Evolutionary conservation across 2,888 invertebrate genomes (phyloP).

Genomic region (Caenorhabditis panamensis): DNA sequence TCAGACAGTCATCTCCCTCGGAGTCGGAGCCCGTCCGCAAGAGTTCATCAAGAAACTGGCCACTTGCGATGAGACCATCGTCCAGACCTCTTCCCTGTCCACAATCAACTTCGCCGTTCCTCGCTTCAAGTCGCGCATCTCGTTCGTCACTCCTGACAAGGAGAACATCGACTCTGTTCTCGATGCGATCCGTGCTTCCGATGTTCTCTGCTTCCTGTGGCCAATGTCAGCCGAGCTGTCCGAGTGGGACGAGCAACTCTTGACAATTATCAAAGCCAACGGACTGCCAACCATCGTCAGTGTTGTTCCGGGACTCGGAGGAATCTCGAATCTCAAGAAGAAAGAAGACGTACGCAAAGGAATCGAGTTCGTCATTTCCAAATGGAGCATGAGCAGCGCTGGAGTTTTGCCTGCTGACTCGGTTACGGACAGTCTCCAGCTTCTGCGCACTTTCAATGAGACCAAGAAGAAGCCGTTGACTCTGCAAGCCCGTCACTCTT

Average conservation of each 20-base stretch:
- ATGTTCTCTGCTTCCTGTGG: conserved; percentile 89
- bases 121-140: conserved; percentile 75
- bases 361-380: conserved; percentile 66
- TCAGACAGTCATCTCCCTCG: conserved; percentile 75
- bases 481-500: conserved; percentile 89
- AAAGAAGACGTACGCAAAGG: conserved; percentile 73
- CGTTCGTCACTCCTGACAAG: conserved; percentile 74
- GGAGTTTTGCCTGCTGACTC: conserved; percentile 86
- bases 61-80: conserved; percentile 65
- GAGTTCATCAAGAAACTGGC: conserved; percentile 66
- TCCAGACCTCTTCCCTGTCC: conserved; percentile 61
- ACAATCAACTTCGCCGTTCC: conserved; percentile 72
- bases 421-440: conserved; percentile 85
- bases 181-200: conserved; percentile 85
- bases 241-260: conserved; percentile 70
- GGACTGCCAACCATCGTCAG: conserved; percentile 84
- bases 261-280: conserved; percentile 75
- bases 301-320: conserved; percentile 74
- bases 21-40: conserved; percentile 59
- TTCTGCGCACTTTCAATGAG: conserved; percentile 88
- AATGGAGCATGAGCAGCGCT: conserved; percentile 76
- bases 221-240: conserved; percentile 83
- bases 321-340: conserved; percentile 71
- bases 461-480: conserved; percentile 88
- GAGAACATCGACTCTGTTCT: conserved; percentile 70